These are phyloP conservation scores for Rugalucina vietnamica DNA, from an alignment of 2,888 invertebrate genomes.

Conservation along the genomic window DNA sequence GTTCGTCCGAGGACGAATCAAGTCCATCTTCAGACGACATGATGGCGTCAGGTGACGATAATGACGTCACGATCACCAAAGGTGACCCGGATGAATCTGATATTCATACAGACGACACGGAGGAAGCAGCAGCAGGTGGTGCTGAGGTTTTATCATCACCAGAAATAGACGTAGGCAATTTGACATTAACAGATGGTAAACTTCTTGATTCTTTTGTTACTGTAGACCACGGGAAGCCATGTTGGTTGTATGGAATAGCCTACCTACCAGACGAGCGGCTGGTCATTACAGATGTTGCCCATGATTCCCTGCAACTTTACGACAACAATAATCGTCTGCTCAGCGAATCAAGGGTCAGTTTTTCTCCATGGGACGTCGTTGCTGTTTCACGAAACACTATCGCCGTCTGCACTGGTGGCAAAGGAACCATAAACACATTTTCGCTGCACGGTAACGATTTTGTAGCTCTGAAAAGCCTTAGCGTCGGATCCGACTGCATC, in stretches of 20 bases:
- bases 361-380: conserved; percentile 44
- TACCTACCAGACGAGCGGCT: conserved; percentile 23
- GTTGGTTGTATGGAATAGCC: conserved; percentile 42
- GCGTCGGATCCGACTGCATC: conserved; percentile 31
- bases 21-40: not conserved
- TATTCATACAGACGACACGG: not conserved
- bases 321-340: not conserved
- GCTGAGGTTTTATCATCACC: not conserved
- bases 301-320: conserved; percentile 42
- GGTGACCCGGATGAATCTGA: not conserved
- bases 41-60: not conserved
- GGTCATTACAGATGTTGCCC: conserved; percentile 46
- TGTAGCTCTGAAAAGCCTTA: not conserved
- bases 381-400: not conserved
- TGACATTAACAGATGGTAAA: not conserved
- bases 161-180: not conserved
- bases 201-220: not conserved
- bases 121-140: not conserved
- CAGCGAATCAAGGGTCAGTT: conserved; percentile 4
- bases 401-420: conserved; percentile 31
- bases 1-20: conserved; percentile 11
- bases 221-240: conserved; percentile 31
- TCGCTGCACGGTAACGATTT: conserved; percentile 1
- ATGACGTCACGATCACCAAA: not conserved
- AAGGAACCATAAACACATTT: conserved; percentile 19